Percentiles rank a stretch among this genome's conserved stretches.
Evolutionary conservation across 2,113 vertebrate species (phyloP).

Genomic region (Cyanoderma ruficeps): DNA sequence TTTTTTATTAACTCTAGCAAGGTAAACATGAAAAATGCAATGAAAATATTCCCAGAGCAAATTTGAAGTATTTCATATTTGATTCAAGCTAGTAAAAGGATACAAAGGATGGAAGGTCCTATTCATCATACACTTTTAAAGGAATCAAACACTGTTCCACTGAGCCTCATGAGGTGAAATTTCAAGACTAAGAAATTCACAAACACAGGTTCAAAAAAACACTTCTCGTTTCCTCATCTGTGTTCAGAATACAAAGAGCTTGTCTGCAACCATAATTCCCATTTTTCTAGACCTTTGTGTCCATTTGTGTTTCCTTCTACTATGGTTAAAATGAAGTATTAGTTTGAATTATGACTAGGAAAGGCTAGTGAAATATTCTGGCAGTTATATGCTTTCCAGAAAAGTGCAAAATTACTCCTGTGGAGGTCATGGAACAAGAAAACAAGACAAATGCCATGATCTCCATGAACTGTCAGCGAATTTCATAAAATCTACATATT

Average conservation of each 20-base stretch:
- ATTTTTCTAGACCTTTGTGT: slow-evolving; percentile 57
- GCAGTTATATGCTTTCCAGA: background rate
- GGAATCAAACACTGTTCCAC: slow-evolving; percentile 37
- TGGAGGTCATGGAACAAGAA: background rate
- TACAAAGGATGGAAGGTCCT: background rate
- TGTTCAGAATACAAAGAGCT: slow-evolving; percentile 47
- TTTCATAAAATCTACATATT: background rate
- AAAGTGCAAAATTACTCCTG: background rate
- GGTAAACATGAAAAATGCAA: background rate
- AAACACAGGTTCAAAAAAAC: slow-evolving; percentile 20
- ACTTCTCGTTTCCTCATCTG: background rate
- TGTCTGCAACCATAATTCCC: background rate
- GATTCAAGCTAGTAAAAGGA: slow-evolving; percentile 24
- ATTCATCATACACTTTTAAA: slow-evolving; percentile 41
- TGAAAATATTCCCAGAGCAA: background rate
- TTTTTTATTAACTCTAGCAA: background rate
- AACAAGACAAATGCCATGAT: background rate
- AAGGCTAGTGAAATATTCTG: slow-evolving; percentile 23
- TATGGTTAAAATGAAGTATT: slow-evolving; percentile 63
- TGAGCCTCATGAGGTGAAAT: background rate
- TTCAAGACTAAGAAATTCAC: slow-evolving; percentile 57
- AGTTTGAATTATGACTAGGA: slow-evolving; percentile 5
- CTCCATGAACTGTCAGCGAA: background rate
- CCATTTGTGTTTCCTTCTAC: slow-evolving; percentile 59
- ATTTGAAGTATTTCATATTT: slow-evolving; percentile 45